Conservation (phyloP, 2,113 vertebrate genomes). For the Ctenodactylus gundi region DNA sequence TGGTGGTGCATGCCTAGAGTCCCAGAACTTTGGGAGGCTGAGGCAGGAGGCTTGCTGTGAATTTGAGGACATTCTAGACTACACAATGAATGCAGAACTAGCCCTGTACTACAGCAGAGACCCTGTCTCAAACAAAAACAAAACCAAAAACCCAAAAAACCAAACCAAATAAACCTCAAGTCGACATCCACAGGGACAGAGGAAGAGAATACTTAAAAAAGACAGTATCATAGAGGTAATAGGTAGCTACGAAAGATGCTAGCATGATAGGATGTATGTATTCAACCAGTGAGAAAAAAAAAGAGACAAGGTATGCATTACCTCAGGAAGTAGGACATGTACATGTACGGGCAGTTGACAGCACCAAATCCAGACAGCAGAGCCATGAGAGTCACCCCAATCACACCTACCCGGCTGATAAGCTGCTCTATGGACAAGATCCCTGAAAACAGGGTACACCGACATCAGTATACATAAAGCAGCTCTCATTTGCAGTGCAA, state of each 20-base stretch:
- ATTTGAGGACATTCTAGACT: too few relatives aligned
- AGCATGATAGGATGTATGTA: background rate
- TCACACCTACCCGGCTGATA: constrained; percentile 98
- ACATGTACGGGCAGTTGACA: constrained; percentile 98
- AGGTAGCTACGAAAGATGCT: background rate
- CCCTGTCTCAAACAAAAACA: too few relatives aligned
- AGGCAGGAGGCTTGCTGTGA: too few relatives aligned
- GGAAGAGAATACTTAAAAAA: constrained; percentile 11
- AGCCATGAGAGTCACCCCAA: constrained; percentile 98
- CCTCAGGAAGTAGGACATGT: constrained; percentile 99
- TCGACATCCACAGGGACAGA: background rate
- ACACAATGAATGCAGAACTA: too few relatives aligned
- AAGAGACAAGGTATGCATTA: constrained; percentile 75
- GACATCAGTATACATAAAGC: background rate
- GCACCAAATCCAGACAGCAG: constrained; percentile 98
- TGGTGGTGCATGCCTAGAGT: too few relatives aligned
- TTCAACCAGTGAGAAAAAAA: background rate
- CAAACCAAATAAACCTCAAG: too few relatives aligned
- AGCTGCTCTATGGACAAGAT: constrained; percentile 99
- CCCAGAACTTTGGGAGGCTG: too few relatives aligned
- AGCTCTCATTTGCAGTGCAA: background rate
- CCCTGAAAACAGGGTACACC: constrained; percentile 82
- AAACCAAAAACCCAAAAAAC: too few relatives aligned
- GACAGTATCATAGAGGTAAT: background rate
- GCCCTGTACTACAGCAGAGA: too few relatives aligned